These are phyloP conservation scores for Nestor notabilis DNA, from an alignment of 2,113 vertebrate genomes.

Conservation along the genomic window DNA sequence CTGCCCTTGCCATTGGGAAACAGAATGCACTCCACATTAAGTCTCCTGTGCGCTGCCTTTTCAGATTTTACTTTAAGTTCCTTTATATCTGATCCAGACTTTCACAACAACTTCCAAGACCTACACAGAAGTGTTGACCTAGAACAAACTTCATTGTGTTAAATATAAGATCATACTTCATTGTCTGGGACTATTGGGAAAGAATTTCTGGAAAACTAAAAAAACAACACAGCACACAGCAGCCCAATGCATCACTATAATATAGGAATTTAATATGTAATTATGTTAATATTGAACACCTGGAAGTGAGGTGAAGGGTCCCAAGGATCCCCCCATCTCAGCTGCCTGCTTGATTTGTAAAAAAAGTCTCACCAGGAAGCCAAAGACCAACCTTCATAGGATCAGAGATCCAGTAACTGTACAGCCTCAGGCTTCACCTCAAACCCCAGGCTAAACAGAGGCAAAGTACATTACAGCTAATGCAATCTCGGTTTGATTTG, in stretches of 20 bases:
- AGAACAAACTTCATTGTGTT: not conserved
- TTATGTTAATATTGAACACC: not conserved
- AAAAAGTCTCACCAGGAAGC: not conserved
- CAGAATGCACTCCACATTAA: rapidly evolving
- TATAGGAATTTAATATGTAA: not conserved
- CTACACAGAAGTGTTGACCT: not conserved
- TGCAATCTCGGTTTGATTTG: not conserved
- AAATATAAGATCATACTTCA: not conserved
- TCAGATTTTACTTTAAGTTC: not conserved
- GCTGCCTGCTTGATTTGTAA: not conserved
- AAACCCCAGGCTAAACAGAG: not conserved
- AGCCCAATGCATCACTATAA: not conserved
- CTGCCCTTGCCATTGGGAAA: not conserved
- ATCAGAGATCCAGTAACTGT: not conserved
- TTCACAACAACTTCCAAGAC: not conserved
- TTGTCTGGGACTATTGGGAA: not conserved
- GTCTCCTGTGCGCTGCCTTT: not conserved
- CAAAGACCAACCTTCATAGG: not conserved
- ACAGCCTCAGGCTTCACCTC: not conserved
- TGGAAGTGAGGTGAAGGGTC: not conserved
- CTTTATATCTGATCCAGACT: not conserved
- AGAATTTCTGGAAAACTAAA: not conserved
- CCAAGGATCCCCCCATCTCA: not conserved
- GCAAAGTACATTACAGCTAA: not conserved
- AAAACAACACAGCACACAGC: not conserved